Evolutionary conservation across 2,888 invertebrate genomes (phyloP).

Genomic region (Conistra vaccinii): DNA sequence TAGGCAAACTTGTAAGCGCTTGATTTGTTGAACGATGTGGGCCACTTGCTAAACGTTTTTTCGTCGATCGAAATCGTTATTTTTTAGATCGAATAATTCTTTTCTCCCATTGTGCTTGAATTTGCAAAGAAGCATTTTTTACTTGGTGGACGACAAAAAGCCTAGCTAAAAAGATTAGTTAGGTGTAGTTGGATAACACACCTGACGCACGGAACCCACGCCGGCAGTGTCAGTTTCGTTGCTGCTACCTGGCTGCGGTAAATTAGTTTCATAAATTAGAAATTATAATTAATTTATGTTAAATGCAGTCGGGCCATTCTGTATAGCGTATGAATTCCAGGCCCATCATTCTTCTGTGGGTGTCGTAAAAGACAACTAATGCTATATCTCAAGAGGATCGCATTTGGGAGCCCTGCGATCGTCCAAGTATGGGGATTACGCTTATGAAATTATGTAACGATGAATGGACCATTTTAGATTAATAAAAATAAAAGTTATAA

Average conservation of each 20-base stretch:
- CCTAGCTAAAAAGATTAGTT: neutral
- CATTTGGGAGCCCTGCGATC: neutral
- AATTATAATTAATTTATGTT: conserved; percentile 13
- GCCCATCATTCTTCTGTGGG: neutral
- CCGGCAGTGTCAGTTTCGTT: conserved; percentile 16
- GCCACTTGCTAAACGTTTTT: neutral
- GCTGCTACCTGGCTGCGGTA: conserved; percentile 22
- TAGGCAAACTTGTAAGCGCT: neutral
- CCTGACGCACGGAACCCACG: conserved; percentile 22
- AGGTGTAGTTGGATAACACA: conserved; percentile 23
- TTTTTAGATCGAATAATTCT: no score
- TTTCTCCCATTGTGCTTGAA: neutral
- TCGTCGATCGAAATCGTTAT: neutral
- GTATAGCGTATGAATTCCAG: neutral
- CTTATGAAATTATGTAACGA: neutral
- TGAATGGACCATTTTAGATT: neutral
- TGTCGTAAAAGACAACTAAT: neutral
- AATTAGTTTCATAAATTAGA: conserved; percentile 24
- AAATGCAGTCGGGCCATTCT: neutral
- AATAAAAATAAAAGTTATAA: no score
- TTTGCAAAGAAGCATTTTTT: neutral
- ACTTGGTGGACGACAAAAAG: neutral
- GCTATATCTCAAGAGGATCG: neutral
- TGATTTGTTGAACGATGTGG: neutral
- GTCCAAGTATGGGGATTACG: neutral